A percentile compares a stretch with the other conserved stretches of the same genome.
Conservation (phyloP, 2,113 vertebrate genomes). For the Corythaeola cristata region DNA sequence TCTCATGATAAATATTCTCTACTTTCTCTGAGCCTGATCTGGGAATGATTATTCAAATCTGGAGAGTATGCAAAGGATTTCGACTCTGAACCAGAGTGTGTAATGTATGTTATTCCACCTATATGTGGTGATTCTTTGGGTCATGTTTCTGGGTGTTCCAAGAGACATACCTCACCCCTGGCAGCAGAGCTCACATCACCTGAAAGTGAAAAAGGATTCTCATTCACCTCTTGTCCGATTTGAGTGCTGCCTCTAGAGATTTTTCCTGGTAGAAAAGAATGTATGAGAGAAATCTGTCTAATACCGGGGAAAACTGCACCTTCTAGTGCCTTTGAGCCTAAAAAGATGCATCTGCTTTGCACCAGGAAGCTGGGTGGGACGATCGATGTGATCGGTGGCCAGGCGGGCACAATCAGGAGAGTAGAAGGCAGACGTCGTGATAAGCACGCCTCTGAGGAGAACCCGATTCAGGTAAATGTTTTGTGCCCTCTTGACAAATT, state of each 20-base stretch:
- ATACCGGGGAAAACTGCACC: background rate
- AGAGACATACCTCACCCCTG: background rate
- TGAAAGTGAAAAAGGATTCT: background rate
- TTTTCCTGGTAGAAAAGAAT: background rate
- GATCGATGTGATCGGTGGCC: constrained; percentile 75
- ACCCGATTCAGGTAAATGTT: constrained; percentile 66
- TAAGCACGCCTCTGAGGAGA: constrained; percentile 72
- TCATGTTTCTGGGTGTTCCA: background rate
- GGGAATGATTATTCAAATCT: background rate
- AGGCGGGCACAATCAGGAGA: constrained; percentile 73
- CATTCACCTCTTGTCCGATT: background rate
- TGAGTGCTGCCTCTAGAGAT: background rate
- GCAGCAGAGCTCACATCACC: background rate
- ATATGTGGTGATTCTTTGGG: accelerated
- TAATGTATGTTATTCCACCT: background rate
- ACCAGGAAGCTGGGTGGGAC: constrained; percentile 75
- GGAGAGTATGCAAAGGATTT: background rate
- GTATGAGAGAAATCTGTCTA: background rate
- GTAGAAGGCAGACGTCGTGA: constrained; percentile 74
- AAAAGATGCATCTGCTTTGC: constrained; percentile 16
- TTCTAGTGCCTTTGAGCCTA: background rate
- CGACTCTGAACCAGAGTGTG: background rate
- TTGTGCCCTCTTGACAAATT: background rate
- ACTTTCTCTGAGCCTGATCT: background rate
- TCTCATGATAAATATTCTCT: background rate